Evolutionary conservation across 2,888 invertebrate species (phyloP).

Genomic region (Lasioglossum marginatum): DNA sequence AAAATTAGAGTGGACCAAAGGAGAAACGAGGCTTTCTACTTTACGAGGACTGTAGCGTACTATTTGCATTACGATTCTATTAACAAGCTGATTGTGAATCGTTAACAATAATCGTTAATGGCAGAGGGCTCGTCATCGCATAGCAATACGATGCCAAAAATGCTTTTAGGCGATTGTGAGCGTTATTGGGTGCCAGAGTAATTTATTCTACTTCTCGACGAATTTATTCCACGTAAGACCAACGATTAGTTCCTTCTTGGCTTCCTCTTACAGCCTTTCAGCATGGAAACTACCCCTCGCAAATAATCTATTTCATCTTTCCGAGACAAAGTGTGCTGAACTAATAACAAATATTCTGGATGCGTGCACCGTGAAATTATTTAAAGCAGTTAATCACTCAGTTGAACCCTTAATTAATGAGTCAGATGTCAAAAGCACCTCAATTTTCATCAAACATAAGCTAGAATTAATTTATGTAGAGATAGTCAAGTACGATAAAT

Average conservation of each 20-base stretch:
- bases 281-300: background rate
- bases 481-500: background rate
- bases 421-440: background rate
- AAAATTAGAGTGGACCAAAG: background rate
- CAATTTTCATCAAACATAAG: too few relatives aligned
- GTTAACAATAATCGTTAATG: slow-evolving; percentile 44
- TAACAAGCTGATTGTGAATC: slow-evolving; percentile 31
- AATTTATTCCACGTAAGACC: background rate
- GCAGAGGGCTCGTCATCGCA: slow-evolving; percentile 23
- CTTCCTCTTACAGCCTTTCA: background rate
- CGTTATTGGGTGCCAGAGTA: slow-evolving; percentile 33
- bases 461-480: background rate
- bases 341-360: background rate
- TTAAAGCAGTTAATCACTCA: background rate
- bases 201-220: background rate
- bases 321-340: background rate
- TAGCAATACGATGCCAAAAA: slow-evolving; percentile 57
- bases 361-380: too few relatives aligned
- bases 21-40: background rate
- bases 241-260: background rate
- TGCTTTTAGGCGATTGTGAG: slow-evolving; percentile 52
- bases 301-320: background rate
- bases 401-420: background rate
- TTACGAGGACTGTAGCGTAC: background rate
- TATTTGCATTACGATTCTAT: background rate